Percentiles rank a stretch among this genome's conserved stretches.
These are phyloP conservation scores for Macroramphosus scolopax DNA, from an alignment of 2,797 vertebrate species.

Conservation along the genomic window DNA sequence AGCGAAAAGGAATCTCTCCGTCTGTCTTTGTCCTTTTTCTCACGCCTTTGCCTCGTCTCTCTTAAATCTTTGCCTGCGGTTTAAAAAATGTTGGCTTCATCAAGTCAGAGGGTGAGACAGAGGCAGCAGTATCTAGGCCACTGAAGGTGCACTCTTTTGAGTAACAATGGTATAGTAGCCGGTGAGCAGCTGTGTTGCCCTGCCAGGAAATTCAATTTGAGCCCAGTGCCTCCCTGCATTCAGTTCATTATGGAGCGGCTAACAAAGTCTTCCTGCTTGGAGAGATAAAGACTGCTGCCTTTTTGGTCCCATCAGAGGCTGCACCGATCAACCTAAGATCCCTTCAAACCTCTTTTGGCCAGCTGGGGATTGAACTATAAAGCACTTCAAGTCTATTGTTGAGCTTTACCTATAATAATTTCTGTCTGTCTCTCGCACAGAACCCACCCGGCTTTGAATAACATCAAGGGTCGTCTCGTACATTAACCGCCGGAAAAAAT, in stretches of 20 bases:
- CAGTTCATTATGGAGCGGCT: slow-evolving; percentile 58
- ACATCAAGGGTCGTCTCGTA: slow-evolving; percentile 69
- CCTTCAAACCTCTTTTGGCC: slow-evolving; percentile 16
- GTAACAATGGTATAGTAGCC: slow-evolving; percentile 45
- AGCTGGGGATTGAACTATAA: too few species aligned
- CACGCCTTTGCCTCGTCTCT: not conserved
- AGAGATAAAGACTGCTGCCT: slow-evolving; percentile 58
- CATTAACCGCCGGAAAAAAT: slow-evolving; percentile 75
- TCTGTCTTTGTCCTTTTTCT: slow-evolving; percentile 7
- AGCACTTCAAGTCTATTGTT: slow-evolving; percentile 33
- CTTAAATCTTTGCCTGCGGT: too few species aligned
- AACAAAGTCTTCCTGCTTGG: slow-evolving; percentile 59
- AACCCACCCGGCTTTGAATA: slow-evolving; percentile 48
- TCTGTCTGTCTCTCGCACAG: slow-evolving; percentile 27
- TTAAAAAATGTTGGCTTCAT: slow-evolving; percentile 29
- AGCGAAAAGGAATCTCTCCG: too few species aligned
- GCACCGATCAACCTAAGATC: slow-evolving; percentile 39
- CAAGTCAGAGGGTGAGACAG: slow-evolving; percentile 7
- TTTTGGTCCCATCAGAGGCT: slow-evolving; percentile 51
- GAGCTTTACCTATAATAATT: slow-evolving; percentile 59
- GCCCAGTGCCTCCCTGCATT: slow-evolving; percentile 45
- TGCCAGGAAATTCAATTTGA: slow-evolving; percentile 67
- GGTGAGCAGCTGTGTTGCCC: slow-evolving; percentile 57
- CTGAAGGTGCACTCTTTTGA: slow-evolving; percentile 28
- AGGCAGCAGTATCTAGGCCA: slow-evolving; percentile 17